Base-by-base conservation (phyloP, 2,888 invertebrate genomes). In the Volucella inflata region DNA sequence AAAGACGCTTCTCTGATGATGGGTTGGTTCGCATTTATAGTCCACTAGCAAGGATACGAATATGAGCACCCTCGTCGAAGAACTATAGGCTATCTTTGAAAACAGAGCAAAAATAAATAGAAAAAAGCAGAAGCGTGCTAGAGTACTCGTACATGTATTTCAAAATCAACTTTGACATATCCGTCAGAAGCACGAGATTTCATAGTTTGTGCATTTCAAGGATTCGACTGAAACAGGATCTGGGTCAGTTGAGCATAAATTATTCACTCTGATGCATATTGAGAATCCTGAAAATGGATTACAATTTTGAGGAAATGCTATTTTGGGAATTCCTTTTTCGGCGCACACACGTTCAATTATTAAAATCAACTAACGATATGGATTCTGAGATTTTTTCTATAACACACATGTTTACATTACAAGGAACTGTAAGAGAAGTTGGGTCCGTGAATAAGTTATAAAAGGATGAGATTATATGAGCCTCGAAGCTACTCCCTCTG, bases 191-290 rank as follows among this genome's bases (percentile, higher is more conserved):
- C 6, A 14, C 14, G 36, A 36, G 38, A 36, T 8, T 38, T 16
- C n/a, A n/a, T n/a, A n/a, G n/a, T n/a, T n/a, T n/a, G 42, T 55
- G n/a, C 53, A 38, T 38, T 40, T 21, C 44, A 46, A 44, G 17
- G 42, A 36, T 11, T 21, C 16, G 0, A 40, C 2, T 14, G 12
- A 40, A 36, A 40, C 3, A 30, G 12, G 36, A 72, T 57, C 64
- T 74, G 48, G 74, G 74, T 74, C 74, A 74, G 40, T 9, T 8
- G 10, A 3, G 55, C 36, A 48, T 74, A 48, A 55, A 74, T 74
- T 74, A 74, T 74, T 74, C 2, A 74, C 4, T 38, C 12, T 14
- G 8, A 21, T 21, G 21, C 55, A 53, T 30, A 38, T 30, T 14
- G n/a, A 3, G 48, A 38, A 55, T 6, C 30, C 1, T 12, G 30